These are phyloP conservation scores for Zaprionus lineosus DNA, from an alignment of 2,888 invertebrate genomes.

Conservation along the genomic window DNA sequence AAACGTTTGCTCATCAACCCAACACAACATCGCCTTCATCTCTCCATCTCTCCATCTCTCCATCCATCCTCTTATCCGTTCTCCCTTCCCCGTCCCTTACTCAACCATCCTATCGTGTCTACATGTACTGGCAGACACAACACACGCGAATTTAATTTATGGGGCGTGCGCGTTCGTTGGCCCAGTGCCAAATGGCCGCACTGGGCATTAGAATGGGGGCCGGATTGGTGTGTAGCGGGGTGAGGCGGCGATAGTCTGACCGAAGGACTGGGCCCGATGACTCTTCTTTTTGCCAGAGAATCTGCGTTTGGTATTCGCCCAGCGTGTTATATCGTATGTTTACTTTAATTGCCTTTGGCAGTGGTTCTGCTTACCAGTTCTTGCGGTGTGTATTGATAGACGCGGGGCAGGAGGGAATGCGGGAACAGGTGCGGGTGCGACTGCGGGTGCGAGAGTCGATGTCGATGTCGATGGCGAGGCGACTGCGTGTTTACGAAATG, in stretches of 20 bases:
- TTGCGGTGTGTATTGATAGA: too few relatives aligned
- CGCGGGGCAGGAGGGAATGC: not conserved
- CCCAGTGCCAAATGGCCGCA: slow-evolving; percentile 56
- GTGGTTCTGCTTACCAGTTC: slow-evolving; percentile 28
- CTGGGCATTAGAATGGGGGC: not conserved
- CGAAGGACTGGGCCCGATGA: slow-evolving; percentile 4
- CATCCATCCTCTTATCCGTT: too few relatives aligned
- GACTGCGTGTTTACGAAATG: slow-evolving; percentile 56
- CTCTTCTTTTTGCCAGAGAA: slow-evolving; percentile 9
- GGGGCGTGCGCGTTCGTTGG: slow-evolving; percentile 64
- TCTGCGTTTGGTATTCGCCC: slow-evolving; percentile 52
- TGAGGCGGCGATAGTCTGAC: slow-evolving; percentile 11
- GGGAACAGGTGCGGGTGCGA: not conserved
- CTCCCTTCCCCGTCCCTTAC: too few relatives aligned
- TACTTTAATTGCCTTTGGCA: slow-evolving; percentile 65
- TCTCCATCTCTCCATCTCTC: too few relatives aligned
- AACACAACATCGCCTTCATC: not conserved
- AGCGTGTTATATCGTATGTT: slow-evolving; percentile 47
- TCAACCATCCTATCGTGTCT: too few relatives aligned
- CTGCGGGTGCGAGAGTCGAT: not conserved
- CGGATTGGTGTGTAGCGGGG: too few relatives aligned
- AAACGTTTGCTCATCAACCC: too few relatives aligned
- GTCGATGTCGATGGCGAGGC: slow-evolving; percentile 5
- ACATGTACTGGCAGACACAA: slow-evolving; percentile 17
- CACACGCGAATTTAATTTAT: slow-evolving; percentile 67